Evolutionary conservation across 2,888 invertebrate genomes (phyloP), one percentile per base, ranked within the genome.

Genomic region (Sylvicola cinctus): DNA sequence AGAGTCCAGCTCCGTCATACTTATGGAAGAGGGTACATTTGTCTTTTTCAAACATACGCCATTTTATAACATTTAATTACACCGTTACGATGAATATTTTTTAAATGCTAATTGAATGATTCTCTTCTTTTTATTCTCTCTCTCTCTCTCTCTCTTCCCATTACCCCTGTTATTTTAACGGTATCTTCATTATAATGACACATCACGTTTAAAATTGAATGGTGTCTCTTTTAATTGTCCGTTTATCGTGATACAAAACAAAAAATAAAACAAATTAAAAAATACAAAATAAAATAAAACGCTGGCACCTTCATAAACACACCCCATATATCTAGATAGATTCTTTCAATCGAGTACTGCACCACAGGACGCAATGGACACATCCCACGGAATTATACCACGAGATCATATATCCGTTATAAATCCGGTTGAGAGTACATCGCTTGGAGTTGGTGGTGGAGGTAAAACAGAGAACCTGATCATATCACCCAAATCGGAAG

Each of bases 11-110:
- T 71, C 77, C 40, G 75, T 75, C 35, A 69, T 75, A 48, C 64
- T 83, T 43, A 74, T 87, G 60, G 81, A 83, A 54, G 83, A 84
- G 57, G 77, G 77, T 75, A 42, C 20, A 49, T 28, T 28, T 12
- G n/a, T 28, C 13, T 8, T 20, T 20, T 20, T 20, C 20, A 8
- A 20, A 20, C 20, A 20, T 6, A 20, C 20, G 20, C 8, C 20
- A 20, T 4, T 20, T 20, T 20, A n/a, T n/a, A n/a, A n/a, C 25
- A 25, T 10, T 25, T 25, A 25, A 25, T 10, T 7, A 10, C 7
- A 25, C 10, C 7, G 10, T 10, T 7, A 25, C 25, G 25, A 8
- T 25, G 25, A 10, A 25, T 25, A 25, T 25, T 25, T 25, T 25
- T 25, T 10, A 29, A 14, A 30, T 30, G 13, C 13, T 10, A 30